These are phyloP conservation scores for Uria aalge DNA, from an alignment of 2,113 vertebrate species.

Conservation along the genomic window DNA sequence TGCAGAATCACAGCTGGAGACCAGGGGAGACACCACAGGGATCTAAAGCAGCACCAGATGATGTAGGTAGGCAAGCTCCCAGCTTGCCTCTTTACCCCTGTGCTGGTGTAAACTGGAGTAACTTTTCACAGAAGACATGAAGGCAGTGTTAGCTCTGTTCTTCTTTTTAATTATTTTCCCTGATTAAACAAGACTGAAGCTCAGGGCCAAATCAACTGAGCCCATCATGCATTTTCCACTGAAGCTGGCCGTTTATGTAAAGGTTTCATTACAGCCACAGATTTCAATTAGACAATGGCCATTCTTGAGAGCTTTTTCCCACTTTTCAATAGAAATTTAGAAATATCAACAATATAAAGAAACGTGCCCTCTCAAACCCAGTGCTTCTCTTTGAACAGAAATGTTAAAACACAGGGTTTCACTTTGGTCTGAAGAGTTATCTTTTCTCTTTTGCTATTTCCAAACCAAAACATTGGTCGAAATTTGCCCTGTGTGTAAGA, in stretches of 20 bases:
- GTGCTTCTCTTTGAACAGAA: background rate
- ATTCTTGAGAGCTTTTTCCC: background rate
- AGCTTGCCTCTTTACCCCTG: background rate
- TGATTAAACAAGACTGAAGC: background rate
- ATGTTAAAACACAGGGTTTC: background rate
- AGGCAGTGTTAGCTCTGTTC: background rate
- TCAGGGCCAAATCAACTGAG: background rate
- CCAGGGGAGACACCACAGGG: background rate
- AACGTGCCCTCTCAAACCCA: background rate
- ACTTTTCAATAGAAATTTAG: background rate
- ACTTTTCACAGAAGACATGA: background rate
- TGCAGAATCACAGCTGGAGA: background rate
- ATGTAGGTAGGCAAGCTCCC: background rate
- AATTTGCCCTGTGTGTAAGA: background rate
- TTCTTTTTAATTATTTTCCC: background rate
- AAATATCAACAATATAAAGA: background rate
- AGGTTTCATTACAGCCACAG: background rate
- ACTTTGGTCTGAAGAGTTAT: background rate
- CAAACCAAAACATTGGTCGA: background rate
- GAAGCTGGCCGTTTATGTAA: background rate
- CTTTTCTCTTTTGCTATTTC: background rate
- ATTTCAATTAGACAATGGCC: background rate
- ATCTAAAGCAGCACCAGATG: background rate
- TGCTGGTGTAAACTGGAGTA: background rate
- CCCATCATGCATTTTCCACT: background rate